Base-by-base conservation (phyloP, 2,113 vertebrate species). In the Labeo catla region DNA sequence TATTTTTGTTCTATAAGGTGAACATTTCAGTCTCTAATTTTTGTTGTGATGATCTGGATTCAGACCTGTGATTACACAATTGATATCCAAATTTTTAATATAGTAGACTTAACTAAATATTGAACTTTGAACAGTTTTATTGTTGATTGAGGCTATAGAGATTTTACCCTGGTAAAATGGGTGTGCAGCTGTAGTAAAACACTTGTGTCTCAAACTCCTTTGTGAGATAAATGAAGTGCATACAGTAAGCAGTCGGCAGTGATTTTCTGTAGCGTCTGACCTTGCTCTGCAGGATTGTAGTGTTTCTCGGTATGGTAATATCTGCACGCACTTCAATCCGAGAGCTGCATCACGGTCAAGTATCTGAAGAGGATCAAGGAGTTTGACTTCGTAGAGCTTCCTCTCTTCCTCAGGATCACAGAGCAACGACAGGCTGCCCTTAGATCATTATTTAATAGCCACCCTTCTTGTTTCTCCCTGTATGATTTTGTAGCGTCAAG, bases 281-380 rank as follows among this genome's bases (percentile, higher is more conserved):
- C 85, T 80, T 84, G 78, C 77, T 83, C 76, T 84, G 68, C 43
- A 6, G 36, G 54, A 70, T 61, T 4, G n/a, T 76, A 43, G 65
- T 57, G 57, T 86, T 65, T 70, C 39, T 36, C 59, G 23, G 76
- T 81, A 81, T 54, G 81, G 34, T 80, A 80, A 88, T 86, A 86
- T 88, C 81, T 43, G 73, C 28, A 15, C 11, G 76, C 59, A 81
- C 88, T 89, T 84, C 68, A 84, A 7, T 52, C 63, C 12, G 85
- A 89, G 85, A 81, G 74, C 34, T 10, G 43, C 84, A 81, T 88
- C 87, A n/a, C 82, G 54, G 87, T 88, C 74, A 86, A 74, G 84
- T 54, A 84, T 86, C 68, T 81, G 43, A 54, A 88, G 87, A 84
- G 87, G 66, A 77, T 81, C 34, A 45, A 61, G 77, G 81, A 59